Conservation (phyloP, 2,888 invertebrate genomes). For the Aplocera efformata region DNA sequence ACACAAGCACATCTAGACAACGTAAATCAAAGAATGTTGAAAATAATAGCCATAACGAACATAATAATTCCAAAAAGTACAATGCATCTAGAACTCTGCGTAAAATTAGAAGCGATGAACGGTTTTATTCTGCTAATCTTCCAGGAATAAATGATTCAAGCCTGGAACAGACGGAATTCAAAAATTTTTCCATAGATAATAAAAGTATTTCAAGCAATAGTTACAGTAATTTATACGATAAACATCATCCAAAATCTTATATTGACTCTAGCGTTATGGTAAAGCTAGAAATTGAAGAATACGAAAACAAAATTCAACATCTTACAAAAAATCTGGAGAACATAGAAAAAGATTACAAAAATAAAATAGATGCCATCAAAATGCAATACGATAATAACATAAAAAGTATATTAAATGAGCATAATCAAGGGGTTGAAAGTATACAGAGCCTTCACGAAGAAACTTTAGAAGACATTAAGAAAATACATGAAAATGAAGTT, state of each 20-base stretch:
- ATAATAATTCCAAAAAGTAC: conserved; percentile 29
- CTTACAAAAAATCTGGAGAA: conserved; percentile 54
- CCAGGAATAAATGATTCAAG: conserved; percentile 23
- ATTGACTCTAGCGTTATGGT: conserved; percentile 43
- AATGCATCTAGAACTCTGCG: conserved; percentile 29
- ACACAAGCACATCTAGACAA: neutral
- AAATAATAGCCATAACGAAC: conserved; percentile 41
- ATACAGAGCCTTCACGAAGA: conserved; percentile 79
- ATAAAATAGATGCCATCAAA: conserved; percentile 70
- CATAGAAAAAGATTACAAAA: conserved; percentile 60
- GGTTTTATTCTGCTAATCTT: conserved; percentile 25
- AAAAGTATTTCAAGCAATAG: conserved; percentile 30
- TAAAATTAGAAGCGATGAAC: conserved; percentile 45
- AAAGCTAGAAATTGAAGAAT: conserved; percentile 48
- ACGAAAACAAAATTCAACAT: conserved; percentile 51
- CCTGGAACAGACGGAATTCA: conserved; percentile 28
- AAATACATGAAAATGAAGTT: conserved; percentile 74
- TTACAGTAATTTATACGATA: conserved; percentile 30
- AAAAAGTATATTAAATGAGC: conserved; percentile 73
- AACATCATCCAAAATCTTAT: conserved; percentile 27
- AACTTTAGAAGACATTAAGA: conserved; percentile 65
- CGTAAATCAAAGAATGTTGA: conserved; percentile 34
- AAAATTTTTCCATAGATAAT: conserved; percentile 29
- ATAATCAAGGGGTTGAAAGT: conserved; percentile 76
- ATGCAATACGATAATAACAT: conserved; percentile 77